Base-by-base conservation (phyloP, 2,797 vertebrate genomes). In the Melanotaenia parkinsoni region DNA sequence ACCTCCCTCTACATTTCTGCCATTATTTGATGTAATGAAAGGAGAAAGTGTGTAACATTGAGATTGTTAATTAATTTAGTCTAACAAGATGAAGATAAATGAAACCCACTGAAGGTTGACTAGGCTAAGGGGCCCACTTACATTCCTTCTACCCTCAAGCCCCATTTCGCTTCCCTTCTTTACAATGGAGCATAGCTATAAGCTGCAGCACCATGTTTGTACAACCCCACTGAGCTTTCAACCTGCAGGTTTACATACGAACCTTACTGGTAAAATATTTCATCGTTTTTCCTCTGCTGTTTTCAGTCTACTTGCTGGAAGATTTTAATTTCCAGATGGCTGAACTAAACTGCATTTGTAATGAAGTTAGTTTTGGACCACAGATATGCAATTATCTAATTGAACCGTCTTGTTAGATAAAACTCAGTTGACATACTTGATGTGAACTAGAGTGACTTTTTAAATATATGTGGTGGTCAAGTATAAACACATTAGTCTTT, bases 1-100 rank as follows among this genome's bases (percentile, higher is more conserved):
- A 92, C 92, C 92, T 92, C 93, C 92, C 95, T 92, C 93, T 93
- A 88, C 93, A 95, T 95, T 94, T 90, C 88, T 94, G 89, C 94
- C 93, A 96, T 97, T 98, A 98, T 97, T 96, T 98, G 96, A 98
- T 96, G 96, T 98, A 97, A 98, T 98, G 96, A 98, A 98, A 98
- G 97, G 96, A 95, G 96, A 98, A 98, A 97, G 96, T 96, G 95
- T 96, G 95, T 95, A 96, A 96, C 95, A 96, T 91, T 94, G 96
- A 98, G 95, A 97, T 96, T 97, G 96, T 96, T 98, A 98, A 98
- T 99, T 99, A 97, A 97, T 97, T 97, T 98, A 97, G 94, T 94
- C 94, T 97, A 97, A 98, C 96, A 97, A 96, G 96, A 98, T 97
- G 96, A 98, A 98, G 96, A 98, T 97, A 98, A 97, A 98, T 97